Evolutionary conservation across 2,888 invertebrate species (phyloP), one percentile per base, ranked within the genome.

Genomic region (Germaria angustata): DNA sequence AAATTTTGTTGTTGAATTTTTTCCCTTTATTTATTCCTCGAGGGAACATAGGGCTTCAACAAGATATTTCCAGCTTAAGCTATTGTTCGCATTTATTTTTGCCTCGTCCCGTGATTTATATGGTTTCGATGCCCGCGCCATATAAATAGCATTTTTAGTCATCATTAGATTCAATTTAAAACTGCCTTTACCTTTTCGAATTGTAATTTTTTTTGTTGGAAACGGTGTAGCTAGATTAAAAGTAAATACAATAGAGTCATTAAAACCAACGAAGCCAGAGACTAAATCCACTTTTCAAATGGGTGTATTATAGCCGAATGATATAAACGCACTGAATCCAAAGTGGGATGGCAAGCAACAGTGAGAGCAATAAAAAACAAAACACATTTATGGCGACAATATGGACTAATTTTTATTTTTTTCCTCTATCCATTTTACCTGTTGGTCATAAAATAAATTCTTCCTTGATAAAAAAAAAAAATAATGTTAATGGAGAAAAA

Each of bases 381-480:
- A 34, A 55, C 36, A n/a, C 24, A 68, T 72, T 77, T 77, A 81
- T 51, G 65, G 34, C 63, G 71, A 72, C 66, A 66, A 53, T 65
- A 41, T 77, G 24, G 3, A 39, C 41, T 44, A 32, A 17, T 24
- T 57, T 0, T 24, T 32, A 3, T 39, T 20, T 24, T 46, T 22
- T 9, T 24, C 15, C 17, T 22, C 17, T 17, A 44, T 6, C 0
- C n/a, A 86, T 86, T 87, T 85, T 87, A 88, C 88, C 89, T 88
- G 89, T 87, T 89, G 88, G 87, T 85, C 86, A 86, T 89, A 88
- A 89, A 88, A 88, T 87, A 87, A 86, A 87, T 88, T 86, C 86
- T 85, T 85, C 22, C 6, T 28, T 28, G 28, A 28, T n/a, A n/a
- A n/a, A n/a, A 28, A 28, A 28, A 28, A 28, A 28, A 28, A 28